Evolutionary conservation across 2,888 invertebrate species (phyloP), one percentile per base, ranked within the genome.

Genomic region (Eudasyphora cyanicolor): DNA sequence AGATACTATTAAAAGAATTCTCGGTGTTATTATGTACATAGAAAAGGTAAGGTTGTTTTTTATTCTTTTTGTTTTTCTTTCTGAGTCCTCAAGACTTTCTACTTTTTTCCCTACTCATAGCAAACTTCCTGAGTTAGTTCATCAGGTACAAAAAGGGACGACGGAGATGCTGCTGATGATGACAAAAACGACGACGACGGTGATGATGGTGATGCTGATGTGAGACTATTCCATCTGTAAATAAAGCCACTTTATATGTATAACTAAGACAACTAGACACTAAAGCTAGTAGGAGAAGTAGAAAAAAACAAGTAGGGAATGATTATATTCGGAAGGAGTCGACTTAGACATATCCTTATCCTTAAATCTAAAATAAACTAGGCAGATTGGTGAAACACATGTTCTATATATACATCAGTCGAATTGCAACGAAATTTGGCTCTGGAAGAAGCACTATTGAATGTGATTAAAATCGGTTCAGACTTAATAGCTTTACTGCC

Each of bases 221-320:
- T 82, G 78, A 81, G 82, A 82, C 81, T 78, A 81, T 78, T 84
- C 77, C 67, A 78, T 71, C 64, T 76, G 75, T 73, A 84, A 84
- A 84, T 84, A 84, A 84, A 84, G 84, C 84, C 82, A 84, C 84
- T 84, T 84, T 76, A 76, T 70, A 80, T 62, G 54, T 42, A 45
- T 1, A 45, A 45, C 38, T 1, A 69, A 69, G 45, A 45, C 21
- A 4, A 17, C 32, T 19, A 45, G 45, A 67, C 17, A 21, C 14
- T 35, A n/a, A 35, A 83, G 70, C 67, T 60, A 62, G 17, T n/a
- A n/a, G n/a, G n/a, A n/a, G n/a, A n/a, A n/a, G n/a, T n/a, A n/a
- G n/a, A 62, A 69, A 70, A 70, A 83, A 79, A 69, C n/a, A n/a
- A n/a, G n/a, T n/a, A n/a, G n/a, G n/a, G n/a, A n/a, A n/a, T n/a